Percentiles rank a stretch among this genome's conserved stretches.
Evolutionary conservation across 2,797 vertebrate genomes (phyloP).

Genomic region (Etheostoma nigrum): DNA sequence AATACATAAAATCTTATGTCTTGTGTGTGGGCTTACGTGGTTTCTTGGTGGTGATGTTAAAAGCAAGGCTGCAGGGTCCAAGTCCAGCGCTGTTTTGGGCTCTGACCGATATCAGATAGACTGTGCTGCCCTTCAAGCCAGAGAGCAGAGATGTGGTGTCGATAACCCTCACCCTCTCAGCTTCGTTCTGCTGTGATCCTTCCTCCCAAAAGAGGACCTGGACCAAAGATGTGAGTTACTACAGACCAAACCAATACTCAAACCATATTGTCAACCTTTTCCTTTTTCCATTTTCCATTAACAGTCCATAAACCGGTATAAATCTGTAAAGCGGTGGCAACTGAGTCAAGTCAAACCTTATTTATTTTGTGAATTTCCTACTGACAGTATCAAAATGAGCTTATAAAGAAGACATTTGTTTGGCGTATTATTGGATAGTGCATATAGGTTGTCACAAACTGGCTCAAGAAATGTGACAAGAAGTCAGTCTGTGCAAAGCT

Average conservation of each 20-base stretch:
- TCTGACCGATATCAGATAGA: conserved; percentile 80
- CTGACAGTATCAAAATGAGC: neutral
- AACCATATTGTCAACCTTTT: neutral
- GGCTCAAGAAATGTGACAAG: neutral
- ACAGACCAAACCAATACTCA: neutral
- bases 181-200: conserved; percentile 63
- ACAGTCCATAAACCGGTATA: neutral
- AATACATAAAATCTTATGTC: neutral
- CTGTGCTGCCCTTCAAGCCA: conserved; percentile 78
- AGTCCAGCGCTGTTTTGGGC: conserved; percentile 83
- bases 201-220: conserved; percentile 81
- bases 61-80: conserved; percentile 72
- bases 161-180: conserved; percentile 64
- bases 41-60: conserved; percentile 83
- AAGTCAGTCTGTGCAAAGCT: neutral
- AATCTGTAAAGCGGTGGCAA: neutral
- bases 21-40: conserved; percentile 75
- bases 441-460: neutral
- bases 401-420: conserved; percentile 5
- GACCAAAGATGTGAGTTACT: conserved; percentile 43
- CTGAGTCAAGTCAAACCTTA: neutral
- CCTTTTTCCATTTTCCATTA: neutral
- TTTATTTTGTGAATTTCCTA: conserved; percentile 4
- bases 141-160: conserved; percentile 72
- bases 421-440: neutral